Evolutionary conservation across 1,140 invertebrate species (phyloP).

Genomic region (Paraescarpia echinospica): DNA sequence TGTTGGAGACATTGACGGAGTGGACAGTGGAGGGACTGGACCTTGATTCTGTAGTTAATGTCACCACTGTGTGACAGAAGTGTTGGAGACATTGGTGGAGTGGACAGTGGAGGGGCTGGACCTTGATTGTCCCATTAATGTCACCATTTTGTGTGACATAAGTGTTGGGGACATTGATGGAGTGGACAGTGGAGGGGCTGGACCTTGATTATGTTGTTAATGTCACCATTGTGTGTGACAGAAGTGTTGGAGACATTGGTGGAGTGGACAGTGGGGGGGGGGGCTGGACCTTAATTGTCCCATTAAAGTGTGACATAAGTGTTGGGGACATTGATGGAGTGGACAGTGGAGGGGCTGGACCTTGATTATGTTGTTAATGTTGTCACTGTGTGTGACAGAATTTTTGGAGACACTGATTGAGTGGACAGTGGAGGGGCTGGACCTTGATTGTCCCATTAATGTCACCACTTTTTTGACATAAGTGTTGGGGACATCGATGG

Average conservation of each 20-base stretch:
- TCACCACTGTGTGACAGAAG: constrained; percentile 14
- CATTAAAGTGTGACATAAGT: background rate
- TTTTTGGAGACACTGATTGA: constrained; percentile 62
- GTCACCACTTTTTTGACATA: constrained; percentile 41
- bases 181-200: constrained; percentile 75
- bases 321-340: background rate
- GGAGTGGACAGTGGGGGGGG: background rate
- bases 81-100: constrained; percentile 62
- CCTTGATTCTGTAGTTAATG: background rate
- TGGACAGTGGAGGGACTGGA: background rate
- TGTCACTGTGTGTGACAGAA: constrained; percentile 17
- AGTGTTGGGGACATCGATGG: constrained; percentile 62
- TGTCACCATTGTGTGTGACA: background rate
- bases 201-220: constrained; percentile 75
- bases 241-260: background rate
- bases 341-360: background rate
- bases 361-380: background rate
- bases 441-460: constrained; percentile 75
- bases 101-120: constrained; percentile 78
- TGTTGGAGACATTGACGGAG: background rate
- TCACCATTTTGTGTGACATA: constrained; percentile 37
- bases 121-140: constrained; percentile 73
- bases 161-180: constrained; percentile 62
- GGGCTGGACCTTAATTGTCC: background rate
- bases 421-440: constrained; percentile 75